Percentiles rank a stretch among this genome's conserved stretches.
phyloP scores from a whole-genome alignment of 2,797 vertebrate genomes.

The Triplophysa bombifrons region DNA sequence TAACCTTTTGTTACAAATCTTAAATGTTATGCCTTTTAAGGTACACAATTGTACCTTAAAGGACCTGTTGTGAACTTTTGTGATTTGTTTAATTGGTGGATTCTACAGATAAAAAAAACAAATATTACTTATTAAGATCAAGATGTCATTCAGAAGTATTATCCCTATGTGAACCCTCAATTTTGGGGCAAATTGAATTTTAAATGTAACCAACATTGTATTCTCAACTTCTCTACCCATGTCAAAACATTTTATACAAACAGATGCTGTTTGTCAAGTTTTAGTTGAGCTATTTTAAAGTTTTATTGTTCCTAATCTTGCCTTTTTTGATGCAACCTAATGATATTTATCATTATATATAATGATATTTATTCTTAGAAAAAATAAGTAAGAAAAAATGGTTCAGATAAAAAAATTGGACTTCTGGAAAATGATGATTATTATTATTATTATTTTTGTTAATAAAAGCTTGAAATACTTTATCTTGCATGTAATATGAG shows the following conservation, averaged over 20 bases:
- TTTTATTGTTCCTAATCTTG: not conserved
- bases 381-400: not conserved
- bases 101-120: not conserved
- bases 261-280: not conserved
- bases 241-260: no score
- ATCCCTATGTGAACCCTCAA: not conserved
- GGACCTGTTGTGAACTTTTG: no score
- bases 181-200: not conserved
- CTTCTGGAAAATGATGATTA: not conserved
- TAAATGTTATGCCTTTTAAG: no score
- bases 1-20: no score
- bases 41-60: no score
- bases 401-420: not conserved
- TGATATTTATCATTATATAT: not conserved
- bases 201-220: not conserved
- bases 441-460: no score
- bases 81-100: not conserved
- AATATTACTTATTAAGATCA: not conserved
- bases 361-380: slow-evolving; percentile 3
- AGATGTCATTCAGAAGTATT: not conserved
- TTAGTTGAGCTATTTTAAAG: not conserved
- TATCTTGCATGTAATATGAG: no score
- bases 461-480: no score
- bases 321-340: not conserved
- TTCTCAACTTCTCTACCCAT: no score